Evolutionary conservation across 1,140 invertebrate species (phyloP).

Genomic region (Hermatobates lingyangjiaoensis): DNA sequence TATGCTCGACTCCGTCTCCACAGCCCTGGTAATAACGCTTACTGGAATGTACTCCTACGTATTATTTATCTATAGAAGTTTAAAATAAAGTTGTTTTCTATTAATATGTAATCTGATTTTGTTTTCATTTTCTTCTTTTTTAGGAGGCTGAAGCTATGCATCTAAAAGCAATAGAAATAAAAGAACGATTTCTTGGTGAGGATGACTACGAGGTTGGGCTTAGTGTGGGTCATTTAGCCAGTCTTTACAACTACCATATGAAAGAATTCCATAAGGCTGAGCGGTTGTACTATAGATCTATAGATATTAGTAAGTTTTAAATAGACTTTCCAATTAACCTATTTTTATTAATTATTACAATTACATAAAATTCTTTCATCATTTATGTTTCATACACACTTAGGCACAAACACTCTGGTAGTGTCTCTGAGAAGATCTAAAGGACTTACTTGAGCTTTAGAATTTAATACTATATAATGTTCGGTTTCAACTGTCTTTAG

Average conservation of each 20-base stretch:
- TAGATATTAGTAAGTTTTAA: slow-evolving; percentile 54
- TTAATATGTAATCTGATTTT: no score
- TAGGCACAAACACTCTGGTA: neutral
- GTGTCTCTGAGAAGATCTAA: no score
- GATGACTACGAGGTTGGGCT: slow-evolving; percentile 84
- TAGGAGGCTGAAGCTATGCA: slow-evolving; percentile 79
- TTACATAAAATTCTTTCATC: slow-evolving; percentile 1
- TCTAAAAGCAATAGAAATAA: slow-evolving; percentile 73
- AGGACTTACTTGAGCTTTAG: no score
- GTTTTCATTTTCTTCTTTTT: slow-evolving; percentile 16
- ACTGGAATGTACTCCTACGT: no score
- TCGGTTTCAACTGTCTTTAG: no score
- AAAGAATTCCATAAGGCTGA: slow-evolving; percentile 65
- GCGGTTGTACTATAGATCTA: slow-evolving; percentile 64
- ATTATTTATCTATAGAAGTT: no score
- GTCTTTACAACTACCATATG: slow-evolving; percentile 89
- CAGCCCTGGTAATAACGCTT: no score
- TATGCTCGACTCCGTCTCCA: no score
- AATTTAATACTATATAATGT: no score
- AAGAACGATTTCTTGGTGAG: slow-evolving; percentile 63
- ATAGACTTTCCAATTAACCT: neutral
- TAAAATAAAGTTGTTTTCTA: no score
- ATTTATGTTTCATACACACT: neutral
- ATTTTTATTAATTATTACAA: neutral
- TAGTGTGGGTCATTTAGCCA: slow-evolving; percentile 77